Base-by-base conservation (phyloP, 1,140 invertebrate species). In the Augochlora pura region DNA sequence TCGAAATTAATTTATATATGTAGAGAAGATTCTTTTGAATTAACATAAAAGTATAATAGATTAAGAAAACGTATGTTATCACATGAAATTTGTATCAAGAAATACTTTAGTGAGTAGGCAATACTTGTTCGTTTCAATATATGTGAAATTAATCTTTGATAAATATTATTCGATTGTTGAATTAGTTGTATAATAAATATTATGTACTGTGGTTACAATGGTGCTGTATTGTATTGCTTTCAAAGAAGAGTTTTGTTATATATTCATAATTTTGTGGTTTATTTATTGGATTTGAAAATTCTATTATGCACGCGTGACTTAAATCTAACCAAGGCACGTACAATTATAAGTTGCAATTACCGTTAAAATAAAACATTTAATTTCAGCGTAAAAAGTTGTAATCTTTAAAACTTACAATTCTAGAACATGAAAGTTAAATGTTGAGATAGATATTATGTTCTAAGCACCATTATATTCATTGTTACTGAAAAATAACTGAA, bases 141-240 rank as follows among this genome's bases (percentile, higher is more conserved):
- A 63, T 70, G 16, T 62, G 57, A 59, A 75, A 75, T 67, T 57
- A 77, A 38, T 77, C 27, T 62, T 46, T 38, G 57, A 65, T 72
- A 71, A 64, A 77, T 70, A 54, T 63, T 70, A 63, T 72, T 64
- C 8, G 27, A n/a, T 8, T 72, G 60, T 78, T 72, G 23, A 72
- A 78, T 77, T 70, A 54, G 32, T 42, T 25, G 54, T 57, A 54
- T 78, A 60, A 71, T 78, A 72, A 78, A 52, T 72, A 64, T 60
- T 71, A 64, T 49, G 63, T 25, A 52, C 32, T 25, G 65, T 57
- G 62, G 52, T 78, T 73, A 62, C 49, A 59, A 70, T 62, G 32
- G 59, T 63, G 46, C 59, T 77, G 67, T 70, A 71, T 73, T 57
- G 38, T 38, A 65, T 71, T 38, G 42, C 25, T 78, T 54, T 78